Percentiles rank a stretch among this genome's conserved stretches.
Conservation (phyloP, 2,888 invertebrate species). For the Xestia sexstrigata region DNA sequence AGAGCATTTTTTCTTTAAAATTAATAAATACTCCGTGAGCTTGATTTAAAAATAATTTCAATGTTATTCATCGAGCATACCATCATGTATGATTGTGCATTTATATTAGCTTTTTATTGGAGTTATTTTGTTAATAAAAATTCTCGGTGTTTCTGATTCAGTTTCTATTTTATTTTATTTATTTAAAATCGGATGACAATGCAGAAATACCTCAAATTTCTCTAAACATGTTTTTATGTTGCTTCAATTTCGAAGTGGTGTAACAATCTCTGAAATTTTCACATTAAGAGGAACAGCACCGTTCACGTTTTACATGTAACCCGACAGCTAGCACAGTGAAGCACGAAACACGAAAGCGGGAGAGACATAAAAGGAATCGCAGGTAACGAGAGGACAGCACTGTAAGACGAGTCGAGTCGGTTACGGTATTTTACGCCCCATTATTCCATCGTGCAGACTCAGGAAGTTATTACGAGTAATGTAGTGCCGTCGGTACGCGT, state of each 20-base stretch:
- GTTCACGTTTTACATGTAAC: slow-evolving; percentile 48
- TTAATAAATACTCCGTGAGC: slow-evolving; percentile 45
- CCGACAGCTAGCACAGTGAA: slow-evolving; percentile 22
- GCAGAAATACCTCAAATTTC: neutral
- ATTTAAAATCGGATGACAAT: neutral
- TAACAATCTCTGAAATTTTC: neutral
- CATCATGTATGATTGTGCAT: slow-evolving; percentile 23
- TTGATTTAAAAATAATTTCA: slow-evolving; percentile 46
- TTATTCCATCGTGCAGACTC: slow-evolving; percentile 78
- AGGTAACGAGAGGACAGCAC: slow-evolving; percentile 73
- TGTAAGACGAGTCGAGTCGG: slow-evolving; percentile 71
- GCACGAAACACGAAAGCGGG: slow-evolving; percentile 51
- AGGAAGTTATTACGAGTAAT: slow-evolving; percentile 85
- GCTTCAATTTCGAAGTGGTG: neutral
- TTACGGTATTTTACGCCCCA: slow-evolving; percentile 75
- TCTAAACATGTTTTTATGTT: neutral
- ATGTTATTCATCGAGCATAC: slow-evolving; percentile 17
- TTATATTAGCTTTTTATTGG: slow-evolving; percentile 20
- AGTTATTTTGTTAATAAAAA: slow-evolving; percentile 22
- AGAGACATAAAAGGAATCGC: slow-evolving; percentile 68
- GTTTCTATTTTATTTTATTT: neutral
- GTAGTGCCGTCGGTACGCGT: slow-evolving; percentile 77
- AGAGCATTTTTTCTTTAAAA: slow-evolving; percentile 46
- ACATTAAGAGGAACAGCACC: slow-evolving; percentile 22
- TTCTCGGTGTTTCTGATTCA: slow-evolving; percentile 1